Percentiles rank a stretch among this genome's conserved stretches.
Conservation (phyloP, 2,888 invertebrate species). For the Clanis bilineata region DNA sequence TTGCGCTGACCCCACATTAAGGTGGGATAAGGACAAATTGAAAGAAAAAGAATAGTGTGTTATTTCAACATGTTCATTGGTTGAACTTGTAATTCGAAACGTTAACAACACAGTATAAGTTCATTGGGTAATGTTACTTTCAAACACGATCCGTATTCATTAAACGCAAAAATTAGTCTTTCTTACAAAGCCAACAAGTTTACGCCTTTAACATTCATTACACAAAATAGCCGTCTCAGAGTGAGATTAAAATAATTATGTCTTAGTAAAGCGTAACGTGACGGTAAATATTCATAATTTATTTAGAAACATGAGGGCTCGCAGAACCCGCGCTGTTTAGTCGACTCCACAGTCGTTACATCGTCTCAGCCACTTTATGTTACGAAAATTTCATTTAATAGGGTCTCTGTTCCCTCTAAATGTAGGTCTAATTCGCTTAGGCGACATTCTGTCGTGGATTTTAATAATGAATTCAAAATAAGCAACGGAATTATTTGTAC, state of each 20-base stretch:
- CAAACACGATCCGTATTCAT: constrained; percentile 3
- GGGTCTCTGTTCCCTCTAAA: constrained; percentile 58
- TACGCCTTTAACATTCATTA: constrained; percentile 65
- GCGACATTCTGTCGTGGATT: constrained; percentile 30
- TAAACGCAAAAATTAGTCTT: constrained; percentile 20
- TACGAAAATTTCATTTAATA: constrained; percentile 69
- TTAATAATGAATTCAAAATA: constrained; percentile 23
- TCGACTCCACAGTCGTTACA: constrained; percentile 53
- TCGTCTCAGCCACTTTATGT: constrained; percentile 66
- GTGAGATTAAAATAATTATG: constrained; percentile 75
- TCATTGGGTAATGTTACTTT: background rate
- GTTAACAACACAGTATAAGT: constrained; percentile 24
- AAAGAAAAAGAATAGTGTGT: background rate
- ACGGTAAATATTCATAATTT: constrained; percentile 77
- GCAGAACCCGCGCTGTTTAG: constrained; percentile 53
- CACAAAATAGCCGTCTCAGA: constrained; percentile 62
- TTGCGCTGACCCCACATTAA: too few relatives aligned
- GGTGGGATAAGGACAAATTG: too few relatives aligned
- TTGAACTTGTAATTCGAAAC: background rate
- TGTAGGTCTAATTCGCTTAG: constrained; percentile 56
- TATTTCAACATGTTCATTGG: background rate
- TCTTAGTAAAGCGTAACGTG: constrained; percentile 69
- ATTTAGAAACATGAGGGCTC: constrained; percentile 72
- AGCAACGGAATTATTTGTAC: constrained; percentile 8
- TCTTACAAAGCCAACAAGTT: constrained; percentile 31